These are phyloP conservation scores for Orthosia gothica DNA, from an alignment of 2,888 invertebrate species.

Conservation along the genomic window DNA sequence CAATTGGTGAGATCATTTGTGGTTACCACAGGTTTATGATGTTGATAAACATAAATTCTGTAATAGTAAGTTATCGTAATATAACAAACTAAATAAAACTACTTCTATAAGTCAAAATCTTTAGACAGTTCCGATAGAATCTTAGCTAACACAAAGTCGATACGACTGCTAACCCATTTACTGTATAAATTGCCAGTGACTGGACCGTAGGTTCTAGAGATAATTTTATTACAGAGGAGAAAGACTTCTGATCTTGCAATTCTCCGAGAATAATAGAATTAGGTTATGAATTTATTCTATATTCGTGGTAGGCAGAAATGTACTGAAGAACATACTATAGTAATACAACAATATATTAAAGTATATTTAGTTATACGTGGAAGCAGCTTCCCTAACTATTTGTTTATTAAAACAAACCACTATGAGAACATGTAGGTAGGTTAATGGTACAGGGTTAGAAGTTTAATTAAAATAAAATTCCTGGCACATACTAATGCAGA, in stretches of 20 bases:
- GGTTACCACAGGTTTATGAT: no score
- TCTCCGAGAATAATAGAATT: no score
- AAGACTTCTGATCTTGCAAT: no score
- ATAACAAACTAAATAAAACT: neutral
- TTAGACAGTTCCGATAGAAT: neutral
- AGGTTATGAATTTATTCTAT: no score
- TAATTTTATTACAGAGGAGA: neutral
- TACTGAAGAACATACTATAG: no score
- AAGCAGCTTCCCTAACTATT: no score
- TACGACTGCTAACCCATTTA: neutral
- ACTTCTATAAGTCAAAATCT: neutral
- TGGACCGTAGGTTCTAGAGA: neutral
- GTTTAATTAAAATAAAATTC: constrained; percentile 36
- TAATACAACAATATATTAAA: no score
- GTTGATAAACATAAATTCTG: no score
- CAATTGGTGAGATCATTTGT: no score
- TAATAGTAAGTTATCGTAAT: no score
- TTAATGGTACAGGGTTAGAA: neutral
- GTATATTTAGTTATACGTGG: no score
- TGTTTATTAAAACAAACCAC: constrained; percentile 1
- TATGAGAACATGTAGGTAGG: constrained; percentile 5
- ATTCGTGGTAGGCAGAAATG: no score
- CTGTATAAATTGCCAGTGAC: neutral
- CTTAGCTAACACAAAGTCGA: neutral
- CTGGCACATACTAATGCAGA: constrained; percentile 18